Conservation (phyloP, 2,888 invertebrate species). For the Caenorhabditis sinica region DNA sequence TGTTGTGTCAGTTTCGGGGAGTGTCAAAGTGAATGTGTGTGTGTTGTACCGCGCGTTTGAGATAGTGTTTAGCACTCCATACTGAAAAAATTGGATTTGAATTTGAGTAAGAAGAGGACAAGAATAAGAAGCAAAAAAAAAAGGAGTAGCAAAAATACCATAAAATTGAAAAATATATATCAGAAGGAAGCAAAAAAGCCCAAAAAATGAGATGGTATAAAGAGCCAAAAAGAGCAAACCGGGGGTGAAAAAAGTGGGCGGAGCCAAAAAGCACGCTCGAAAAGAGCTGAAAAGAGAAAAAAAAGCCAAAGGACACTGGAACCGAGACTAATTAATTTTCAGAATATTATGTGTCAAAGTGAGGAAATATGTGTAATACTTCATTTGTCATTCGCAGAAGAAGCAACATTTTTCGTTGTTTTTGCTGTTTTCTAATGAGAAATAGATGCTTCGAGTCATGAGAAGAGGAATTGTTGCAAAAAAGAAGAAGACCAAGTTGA, state of each 20-base stretch:
- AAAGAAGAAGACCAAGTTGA: not conserved
- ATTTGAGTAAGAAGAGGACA: too few relatives aligned
- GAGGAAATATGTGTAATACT: not conserved
- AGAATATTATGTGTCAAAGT: not conserved
- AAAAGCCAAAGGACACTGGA: not conserved
- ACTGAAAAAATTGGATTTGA: slow-evolving; percentile 40
- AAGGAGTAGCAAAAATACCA: too few relatives aligned
- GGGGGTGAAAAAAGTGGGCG: not conserved
- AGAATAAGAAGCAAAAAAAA: too few relatives aligned
- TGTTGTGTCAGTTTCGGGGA: slow-evolving; percentile 24
- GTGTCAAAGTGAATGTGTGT: slow-evolving; percentile 33
- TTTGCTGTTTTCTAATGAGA: not conserved
- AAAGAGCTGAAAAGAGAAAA: too few relatives aligned
- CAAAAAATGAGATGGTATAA: too few relatives aligned
- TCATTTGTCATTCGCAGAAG: slow-evolving; percentile 49
- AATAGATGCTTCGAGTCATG: not conserved
- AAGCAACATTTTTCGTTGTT: not conserved
- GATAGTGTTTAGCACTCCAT: slow-evolving; percentile 52
- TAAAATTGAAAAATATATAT: too few relatives aligned
- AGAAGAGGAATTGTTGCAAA: not conserved
- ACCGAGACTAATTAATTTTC: slow-evolving; percentile 16
- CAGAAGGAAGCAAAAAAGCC: too few relatives aligned
- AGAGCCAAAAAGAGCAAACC: not conserved
- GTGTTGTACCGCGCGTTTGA: slow-evolving; percentile 62
- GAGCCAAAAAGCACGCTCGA: not conserved